Base-by-base conservation (phyloP, 1,140 invertebrate genomes). In the Elymnias hypermnestra region DNA sequence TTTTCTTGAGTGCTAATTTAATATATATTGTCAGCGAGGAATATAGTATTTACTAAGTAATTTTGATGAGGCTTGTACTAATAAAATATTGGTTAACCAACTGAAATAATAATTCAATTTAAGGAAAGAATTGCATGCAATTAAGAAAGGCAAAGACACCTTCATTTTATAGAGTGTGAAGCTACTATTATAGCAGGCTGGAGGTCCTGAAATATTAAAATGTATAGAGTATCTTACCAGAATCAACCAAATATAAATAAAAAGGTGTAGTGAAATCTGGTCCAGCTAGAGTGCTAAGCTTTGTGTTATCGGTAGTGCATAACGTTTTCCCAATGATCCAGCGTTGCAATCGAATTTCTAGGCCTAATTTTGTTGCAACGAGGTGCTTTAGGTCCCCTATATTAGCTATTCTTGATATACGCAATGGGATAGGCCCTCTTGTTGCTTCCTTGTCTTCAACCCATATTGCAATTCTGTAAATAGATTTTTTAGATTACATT, bases 291-390 rank as follows among this genome's bases (percentile, higher is more conserved):
- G 69, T 45, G 3, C 42, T 15, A 8, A 77, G 48, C 3, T 56
- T 47, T 13, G 72, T 60, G 23, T 58, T 55, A 18, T 74, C 67
- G 44, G 72, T 57, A 9, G 61, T 63, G 58, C 73, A 83, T 35
- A 75, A 62, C 22, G 57, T 69, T 43, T 57, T 66, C 7, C 78
- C 83, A 51, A 76, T 65, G 37, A 81, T 78, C 77, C 76, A 83
- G 5, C 73, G 63, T 49, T 77, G 76, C 15, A 90, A 87, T n/a
- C 89, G 71, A 18, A 87, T 72, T 19, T 64, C 63, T 7, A 83
- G 37, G 3, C 72, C 75, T 7, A 83, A 50, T 6, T 57, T 42
- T 2, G 35, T 51, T 40, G 70, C 62, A 10, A 73, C 78, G 48
- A 64, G 57, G 5, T 44, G 56, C 15, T 70, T 60, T 29, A 85